Conservation (phyloP, 2,113 vertebrate genomes). For the Illadopsis cleaveri region DNA sequence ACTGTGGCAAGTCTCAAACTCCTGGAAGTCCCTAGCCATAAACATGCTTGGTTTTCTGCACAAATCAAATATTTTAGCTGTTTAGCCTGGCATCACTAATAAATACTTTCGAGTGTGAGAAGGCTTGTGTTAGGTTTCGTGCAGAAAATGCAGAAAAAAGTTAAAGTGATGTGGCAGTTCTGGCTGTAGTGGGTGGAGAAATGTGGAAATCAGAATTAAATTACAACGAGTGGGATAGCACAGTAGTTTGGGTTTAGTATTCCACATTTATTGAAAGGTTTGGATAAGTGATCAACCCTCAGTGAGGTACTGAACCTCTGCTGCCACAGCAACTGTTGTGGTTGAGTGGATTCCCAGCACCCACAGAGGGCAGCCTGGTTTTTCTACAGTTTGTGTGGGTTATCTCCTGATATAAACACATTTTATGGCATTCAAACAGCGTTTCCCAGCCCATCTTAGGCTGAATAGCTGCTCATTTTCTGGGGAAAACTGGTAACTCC, state of each 20-base stretch:
- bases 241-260: background rate
- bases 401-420: background rate
- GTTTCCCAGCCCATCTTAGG: background rate
- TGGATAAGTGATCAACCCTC: background rate
- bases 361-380: background rate
- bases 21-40: background rate
- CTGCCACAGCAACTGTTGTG: background rate
- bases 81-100: background rate
- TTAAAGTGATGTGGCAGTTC: background rate
- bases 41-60: background rate
- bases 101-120: background rate
- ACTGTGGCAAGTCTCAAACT: background rate
- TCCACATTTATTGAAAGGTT: background rate
- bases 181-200: background rate
- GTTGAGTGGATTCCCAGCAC: background rate
- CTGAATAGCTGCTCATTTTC: background rate
- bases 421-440: background rate
- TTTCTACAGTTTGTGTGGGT: background rate
- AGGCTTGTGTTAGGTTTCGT: background rate
- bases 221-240: background rate
- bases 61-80: background rate
- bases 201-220: background rate
- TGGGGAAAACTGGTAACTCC: background rate
- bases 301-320: background rate
- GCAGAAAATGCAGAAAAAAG: background rate